Evolutionary conservation across 1,140 invertebrate species (phyloP), one percentile per base, ranked within the genome.

Genomic region (Papilio aristodemus): DNA sequence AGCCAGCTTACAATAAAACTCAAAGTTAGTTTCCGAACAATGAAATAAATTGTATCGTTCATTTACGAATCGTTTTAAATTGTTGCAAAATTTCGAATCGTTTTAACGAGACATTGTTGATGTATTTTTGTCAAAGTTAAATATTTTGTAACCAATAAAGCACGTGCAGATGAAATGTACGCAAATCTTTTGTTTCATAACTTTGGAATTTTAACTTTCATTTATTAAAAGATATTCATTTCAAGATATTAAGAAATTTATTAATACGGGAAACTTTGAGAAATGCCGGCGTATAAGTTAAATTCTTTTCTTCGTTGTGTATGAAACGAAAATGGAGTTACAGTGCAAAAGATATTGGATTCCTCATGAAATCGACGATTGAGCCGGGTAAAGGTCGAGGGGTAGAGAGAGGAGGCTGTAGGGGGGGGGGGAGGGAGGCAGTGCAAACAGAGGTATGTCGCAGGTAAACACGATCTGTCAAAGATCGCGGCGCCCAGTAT

Each of bases 321-420:
- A 66, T 64, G 76, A 79, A 80, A 81, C 76, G 77, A 83, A 86
- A 86, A 79, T 75, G 71, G 78, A 82, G 75, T 82, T 81, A 77
- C 77, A 77, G 74, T 74, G 78, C 71, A 78, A 81, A 85, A 87
- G 81, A 81, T 84, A 87, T 84, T 87, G 81, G 84, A 84, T 85
- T 86, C 78, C 70, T 78, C 80, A 85, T 84, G 82, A 80, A 86
- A 84, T 83, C 80, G 79, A 77, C 72, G 68, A 66, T 66, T 66
- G 62, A 46, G 14, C 62, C 62, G 62, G 41, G 60, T 36, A 68
- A 58, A 71, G 68, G 37, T 69, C 46, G 36, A 54, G 62, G 62
- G 41, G n/a, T 43, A 7, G 41, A n/a, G 14, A 50, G 70, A 60
- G 57, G 64, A 9, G 17, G 67, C 6, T 69, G n/a, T 59, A 37